phyloP scores from a whole-genome alignment of 2,797 vertebrate genomes.

The Rhadinocentrus ornatus region DNA sequence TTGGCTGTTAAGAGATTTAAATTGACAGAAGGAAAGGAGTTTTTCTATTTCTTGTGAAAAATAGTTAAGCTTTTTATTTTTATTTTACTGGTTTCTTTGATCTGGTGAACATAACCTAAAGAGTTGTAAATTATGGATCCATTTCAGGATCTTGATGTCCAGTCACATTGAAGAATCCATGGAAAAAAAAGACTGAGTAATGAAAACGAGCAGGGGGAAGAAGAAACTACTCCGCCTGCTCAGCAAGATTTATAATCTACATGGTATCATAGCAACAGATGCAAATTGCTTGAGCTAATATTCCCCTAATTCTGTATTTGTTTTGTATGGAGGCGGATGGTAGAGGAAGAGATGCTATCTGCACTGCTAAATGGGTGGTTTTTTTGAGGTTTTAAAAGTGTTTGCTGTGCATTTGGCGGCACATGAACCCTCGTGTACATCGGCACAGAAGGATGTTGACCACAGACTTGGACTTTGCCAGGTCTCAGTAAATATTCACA shows the following conservation, averaged over 20 bases:
- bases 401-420: slow-evolving; percentile 71
- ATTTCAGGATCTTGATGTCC: slow-evolving; percentile 19
- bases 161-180: slow-evolving; percentile 15
- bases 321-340: slow-evolving; percentile 71
- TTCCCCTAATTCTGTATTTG: slow-evolving; percentile 73
- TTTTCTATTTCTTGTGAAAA: not conserved
- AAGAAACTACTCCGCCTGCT: slow-evolving; percentile 42
- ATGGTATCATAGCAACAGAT: slow-evolving; percentile 76
- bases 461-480: slow-evolving; percentile 42
- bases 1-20: not conserved
- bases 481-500: slow-evolving; percentile 77
- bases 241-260: slow-evolving; percentile 57
- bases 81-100: not conserved
- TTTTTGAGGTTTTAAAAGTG: slow-evolving; percentile 73
- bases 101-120: slow-evolving; percentile 14
- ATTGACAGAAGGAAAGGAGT: not conserved
- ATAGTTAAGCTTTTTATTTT: not conserved
- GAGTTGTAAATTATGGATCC: slow-evolving; percentile 6
- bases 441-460: slow-evolving; percentile 49
- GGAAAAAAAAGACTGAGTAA: slow-evolving; percentile 37
- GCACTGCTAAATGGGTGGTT: slow-evolving; percentile 61
- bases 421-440: slow-evolving; percentile 26
- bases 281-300: slow-evolving; percentile 73
- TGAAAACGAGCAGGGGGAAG: slow-evolving; percentile 27
- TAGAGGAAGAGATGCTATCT: slow-evolving; percentile 41